Percentiles rank a stretch among this genome's conserved stretches.
These are phyloP conservation scores for Apodemia mormo DNA, from an alignment of 2,888 invertebrate genomes.

Conservation along the genomic window DNA sequence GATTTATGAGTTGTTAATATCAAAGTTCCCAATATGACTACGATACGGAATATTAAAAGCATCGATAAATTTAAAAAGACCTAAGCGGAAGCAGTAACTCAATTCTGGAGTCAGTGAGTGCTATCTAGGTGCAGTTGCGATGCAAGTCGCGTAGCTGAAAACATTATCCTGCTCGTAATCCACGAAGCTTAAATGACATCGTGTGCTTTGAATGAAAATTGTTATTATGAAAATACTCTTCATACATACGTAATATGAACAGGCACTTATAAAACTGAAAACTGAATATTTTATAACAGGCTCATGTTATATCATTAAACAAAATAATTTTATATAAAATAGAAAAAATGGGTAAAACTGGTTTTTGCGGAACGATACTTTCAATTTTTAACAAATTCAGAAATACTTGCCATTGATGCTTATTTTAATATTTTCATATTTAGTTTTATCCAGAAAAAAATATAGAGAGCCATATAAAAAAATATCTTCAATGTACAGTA, in stretches of 20 bases:
- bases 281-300: not conserved
- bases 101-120: not conserved
- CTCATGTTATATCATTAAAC: not conserved
- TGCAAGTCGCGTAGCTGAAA: constrained; percentile 9
- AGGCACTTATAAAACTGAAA: constrained; percentile 9
- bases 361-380: not conserved
- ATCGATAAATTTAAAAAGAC: not conserved
- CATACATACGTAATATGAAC: constrained; percentile 17
- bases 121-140: not conserved
- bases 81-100: not conserved
- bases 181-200: constrained; percentile 22
- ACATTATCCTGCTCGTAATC: constrained; percentile 6
- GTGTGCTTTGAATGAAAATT: constrained; percentile 19
- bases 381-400: too few relatives aligned
- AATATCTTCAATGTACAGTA: too few relatives aligned
- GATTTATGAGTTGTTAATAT: not conserved
- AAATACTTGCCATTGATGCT: not conserved
- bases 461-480: too few relatives aligned
- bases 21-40: not conserved
- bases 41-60: not conserved
- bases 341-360: not conserved
- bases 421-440: not conserved
- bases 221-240: constrained; percentile 21
- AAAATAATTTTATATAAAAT: not conserved
- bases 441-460: too few relatives aligned